Evolutionary conservation across 2,888 invertebrate species (phyloP), one percentile per base, ranked within the genome.

Genomic region (Euphydryas editha): DNA sequence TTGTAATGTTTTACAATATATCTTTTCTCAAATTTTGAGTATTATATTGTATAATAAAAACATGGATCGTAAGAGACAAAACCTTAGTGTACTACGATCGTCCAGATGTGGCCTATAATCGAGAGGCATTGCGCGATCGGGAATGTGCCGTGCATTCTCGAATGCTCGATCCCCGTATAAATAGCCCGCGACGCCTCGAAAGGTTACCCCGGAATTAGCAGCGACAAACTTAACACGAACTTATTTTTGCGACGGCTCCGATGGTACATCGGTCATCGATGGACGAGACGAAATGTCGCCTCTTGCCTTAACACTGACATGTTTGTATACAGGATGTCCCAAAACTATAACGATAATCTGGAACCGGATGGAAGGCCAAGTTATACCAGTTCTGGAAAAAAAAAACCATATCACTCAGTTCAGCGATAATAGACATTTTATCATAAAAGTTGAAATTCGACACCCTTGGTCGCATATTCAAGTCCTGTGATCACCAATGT

Each of bases 131-230:
- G 73, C 61, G 47, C 62, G 61, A 60, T 2, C 21, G 67, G 67
- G 77, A 73, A 76, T 72, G 74, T 77, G 76, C 71, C 73, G 70
- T 80, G 84, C 87, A 84, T 84, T 83, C 84, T 78, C 81, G 72
- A 77, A 74, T 71, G 68, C 74, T 72, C 61, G 64, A 65, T 59
- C 75, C 67, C 59, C 70, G 62, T 88, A 88, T 84, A 82, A 83
- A 86, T 90, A 90, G 81, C 71, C 68, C 73, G 78, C 82, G 78
- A 79, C 79, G 81, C 85, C 83, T 84, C 86, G 80, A 90, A 90
- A 90, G 90, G 90, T 89, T 88, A 85, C 82, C 73, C 81, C 87
- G 78, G 81, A 90, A 84, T 88, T 88, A 90, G 90, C 85, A 73
- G 69, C 71, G 82, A 87, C 86, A 88, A 89, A 90, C 88, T 90